These are phyloP conservation scores for Paramisgurnus dabryanus DNA, from an alignment of 2,113 vertebrate species.

Conservation along the genomic window DNA sequence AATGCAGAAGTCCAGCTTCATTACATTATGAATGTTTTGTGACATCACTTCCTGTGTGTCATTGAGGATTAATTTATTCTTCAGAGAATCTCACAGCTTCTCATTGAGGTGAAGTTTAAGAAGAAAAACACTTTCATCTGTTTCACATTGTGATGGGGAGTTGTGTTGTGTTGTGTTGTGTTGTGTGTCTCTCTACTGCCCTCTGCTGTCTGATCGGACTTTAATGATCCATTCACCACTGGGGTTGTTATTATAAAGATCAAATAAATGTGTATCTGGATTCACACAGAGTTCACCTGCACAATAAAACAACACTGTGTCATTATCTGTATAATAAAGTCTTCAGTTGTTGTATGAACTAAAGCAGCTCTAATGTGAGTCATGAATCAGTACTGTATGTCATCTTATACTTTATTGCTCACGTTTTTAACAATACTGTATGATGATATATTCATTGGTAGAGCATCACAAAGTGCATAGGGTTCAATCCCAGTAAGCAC, in stretches of 20 bases:
- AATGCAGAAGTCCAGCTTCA: conserved; percentile 53
- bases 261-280: conserved; percentile 83
- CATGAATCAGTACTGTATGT: too few species aligned
- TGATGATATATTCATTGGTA: too few species aligned
- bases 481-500: too few species aligned
- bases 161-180: conserved; percentile 22
- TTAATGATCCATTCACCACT: conserved; percentile 88
- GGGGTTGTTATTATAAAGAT: conserved; percentile 83
- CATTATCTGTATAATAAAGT: too few species aligned
- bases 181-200: conserved; percentile 53
- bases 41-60: conserved; percentile 6
- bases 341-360: too few species aligned
- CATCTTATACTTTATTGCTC: too few species aligned
- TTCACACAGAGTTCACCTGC: conserved; percentile 85
- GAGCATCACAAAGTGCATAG: too few species aligned
- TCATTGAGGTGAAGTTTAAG: background rate
- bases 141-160: background rate
- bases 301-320: conserved; percentile 10
- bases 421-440: too few species aligned
- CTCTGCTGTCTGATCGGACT: conserved; percentile 69
- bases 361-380: too few species aligned
- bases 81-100: background rate
- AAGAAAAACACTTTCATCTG: background rate
- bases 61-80: background rate
- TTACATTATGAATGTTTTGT: background rate